Percentiles rank a stretch among this genome's conserved stretches.
Evolutionary conservation across 2,797 vertebrate genomes (phyloP).

Genomic region (Diglossa cyanea): DNA sequence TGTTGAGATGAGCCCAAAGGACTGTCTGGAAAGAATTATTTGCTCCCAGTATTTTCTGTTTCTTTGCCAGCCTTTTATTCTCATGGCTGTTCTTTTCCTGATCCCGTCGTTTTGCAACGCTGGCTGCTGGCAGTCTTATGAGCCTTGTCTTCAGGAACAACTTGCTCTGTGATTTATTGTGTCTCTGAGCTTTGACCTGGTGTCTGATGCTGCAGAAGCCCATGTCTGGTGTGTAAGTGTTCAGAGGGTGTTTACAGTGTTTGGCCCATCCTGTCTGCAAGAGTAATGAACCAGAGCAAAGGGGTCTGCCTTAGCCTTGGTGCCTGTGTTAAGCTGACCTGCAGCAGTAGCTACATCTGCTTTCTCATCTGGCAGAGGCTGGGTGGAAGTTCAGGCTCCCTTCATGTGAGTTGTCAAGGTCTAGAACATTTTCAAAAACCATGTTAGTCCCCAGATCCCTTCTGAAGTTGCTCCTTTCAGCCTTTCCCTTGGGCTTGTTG

Average conservation of each 20-base stretch:
- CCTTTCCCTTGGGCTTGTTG: not conserved
- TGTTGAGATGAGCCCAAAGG: not conserved
- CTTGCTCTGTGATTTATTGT: rapidly evolving
- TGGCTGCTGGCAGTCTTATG: not conserved
- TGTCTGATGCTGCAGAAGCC: not conserved
- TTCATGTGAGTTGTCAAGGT: not conserved
- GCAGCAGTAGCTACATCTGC: not conserved
- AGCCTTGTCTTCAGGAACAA: not conserved
- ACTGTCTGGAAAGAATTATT: constrained; percentile 48
- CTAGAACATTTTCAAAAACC: not conserved
- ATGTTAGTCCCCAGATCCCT: not conserved
- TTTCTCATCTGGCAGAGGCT: not conserved
- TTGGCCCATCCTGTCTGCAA: not conserved
- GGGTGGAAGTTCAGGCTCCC: not conserved
- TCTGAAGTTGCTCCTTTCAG: not conserved
- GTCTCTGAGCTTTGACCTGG: not conserved
- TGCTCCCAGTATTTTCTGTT: constrained; percentile 17
- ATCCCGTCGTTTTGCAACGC: not conserved
- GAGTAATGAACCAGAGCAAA: not conserved
- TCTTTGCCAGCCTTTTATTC: constrained; percentile 42
- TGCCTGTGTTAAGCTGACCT: not conserved
- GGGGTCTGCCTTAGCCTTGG: not conserved
- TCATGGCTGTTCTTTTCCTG: constrained; percentile 11
- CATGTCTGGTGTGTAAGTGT: not conserved
- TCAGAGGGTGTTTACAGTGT: not conserved